Evolutionary conservation across 2,797 vertebrate genomes (phyloP), one percentile per base, ranked within the genome.

Genomic region (Poecilia gillii): DNA sequence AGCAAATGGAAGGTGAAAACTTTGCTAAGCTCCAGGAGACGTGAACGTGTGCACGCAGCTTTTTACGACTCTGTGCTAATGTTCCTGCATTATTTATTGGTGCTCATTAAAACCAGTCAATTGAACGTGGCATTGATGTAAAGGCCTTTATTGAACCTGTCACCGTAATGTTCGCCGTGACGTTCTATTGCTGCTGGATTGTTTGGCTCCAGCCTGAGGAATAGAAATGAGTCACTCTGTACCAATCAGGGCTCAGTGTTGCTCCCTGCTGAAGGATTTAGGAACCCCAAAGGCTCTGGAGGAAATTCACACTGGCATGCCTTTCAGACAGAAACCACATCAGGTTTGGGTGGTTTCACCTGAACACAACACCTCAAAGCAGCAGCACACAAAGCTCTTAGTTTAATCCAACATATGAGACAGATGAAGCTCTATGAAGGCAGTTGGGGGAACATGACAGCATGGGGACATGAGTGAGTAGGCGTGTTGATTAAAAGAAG

Each of bases 61-160:
- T 20, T 66, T 51, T 51, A 74, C n/a, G 78, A 14, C 76, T 33
- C 70, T 51, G 47, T 51, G 62, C 3, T 77, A 84, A 77, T 6
- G 1, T 73, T 51, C 81, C 83, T 94, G 90, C 91, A 95, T 96
- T 93, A 95, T 95, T 95, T 94, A 95, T 95, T 92, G 90, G 80
- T 80, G 82, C 90, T 95, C 89, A 92, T 95, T 94, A 95, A 94
- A 94, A 89, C 89, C 91, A 95, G 95, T 96, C 94, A 94, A 92
- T 94, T 93, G 86, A 81, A 90, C 75, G 78, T 94, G 93, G 87
- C 94, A 89, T 89, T 94, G 95, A 95, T 94, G 81, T 93, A 95
- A 86, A 80, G 87, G 82, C 86, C 89, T 92, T 94, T 93, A 95
- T 94, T 91, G 87, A 90, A 94, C 91, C 88, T 57, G 88, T 94